phyloP scores from a whole-genome alignment of 2,113 vertebrate species.

The Grammomys surdaster region DNA sequence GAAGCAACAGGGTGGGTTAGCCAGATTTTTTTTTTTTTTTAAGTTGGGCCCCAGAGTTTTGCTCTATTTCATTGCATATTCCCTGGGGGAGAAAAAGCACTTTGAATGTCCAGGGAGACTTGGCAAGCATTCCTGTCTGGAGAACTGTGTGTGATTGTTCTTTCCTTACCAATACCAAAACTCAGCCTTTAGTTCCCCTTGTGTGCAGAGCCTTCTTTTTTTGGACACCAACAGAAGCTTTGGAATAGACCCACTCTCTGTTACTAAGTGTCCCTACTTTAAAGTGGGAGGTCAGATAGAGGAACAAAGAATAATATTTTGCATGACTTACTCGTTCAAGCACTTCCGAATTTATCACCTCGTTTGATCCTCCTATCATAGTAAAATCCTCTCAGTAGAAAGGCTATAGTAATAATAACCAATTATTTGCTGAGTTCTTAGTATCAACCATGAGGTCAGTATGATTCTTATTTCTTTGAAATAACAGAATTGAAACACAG shows the following conservation, averaged over 20 bases:
- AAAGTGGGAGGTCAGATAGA: background rate
- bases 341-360: constrained; percentile 53
- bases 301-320: constrained; percentile 46
- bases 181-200: constrained; percentile 45
- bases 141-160: constrained; percentile 81
- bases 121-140: constrained; percentile 70
- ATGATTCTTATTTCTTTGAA: constrained; percentile 47
- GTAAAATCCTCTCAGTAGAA: constrained; percentile 18
- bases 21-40: constrained; percentile 40
- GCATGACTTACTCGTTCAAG: background rate
- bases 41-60: background rate
- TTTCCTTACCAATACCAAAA: constrained; percentile 71
- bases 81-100: constrained; percentile 18
- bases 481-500: constrained; percentile 41
- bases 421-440: constrained; percentile 52
- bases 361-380: background rate
- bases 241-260: constrained; percentile 55
- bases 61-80: constrained; percentile 66
- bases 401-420: constrained; percentile 22
- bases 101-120: constrained; percentile 77
- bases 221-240: constrained; percentile 35
- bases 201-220: constrained; percentile 38
- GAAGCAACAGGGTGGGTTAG: background rate
- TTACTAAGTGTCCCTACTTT: constrained; percentile 25
- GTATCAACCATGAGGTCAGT: background rate